These are phyloP conservation scores for Coremacera marginata DNA, from an alignment of 2,888 invertebrate species.

Conservation along the genomic window DNA sequence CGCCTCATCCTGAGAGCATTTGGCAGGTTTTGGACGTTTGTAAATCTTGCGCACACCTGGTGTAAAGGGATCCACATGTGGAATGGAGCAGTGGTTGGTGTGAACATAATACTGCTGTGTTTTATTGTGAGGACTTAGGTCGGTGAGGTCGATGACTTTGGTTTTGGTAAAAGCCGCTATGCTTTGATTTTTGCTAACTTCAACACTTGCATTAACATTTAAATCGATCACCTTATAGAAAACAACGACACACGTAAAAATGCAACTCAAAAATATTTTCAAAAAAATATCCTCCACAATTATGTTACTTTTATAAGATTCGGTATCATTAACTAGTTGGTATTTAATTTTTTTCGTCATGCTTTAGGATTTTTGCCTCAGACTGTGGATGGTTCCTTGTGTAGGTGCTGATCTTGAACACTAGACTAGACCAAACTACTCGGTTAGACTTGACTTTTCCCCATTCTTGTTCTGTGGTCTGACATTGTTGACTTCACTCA, in stretches of 20 bases:
- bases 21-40: slow-evolving; percentile 70
- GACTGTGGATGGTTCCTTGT: too few species aligned
- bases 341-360: slow-evolving; percentile 1
- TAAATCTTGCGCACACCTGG: slow-evolving; percentile 70
- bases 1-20: slow-evolving; percentile 68
- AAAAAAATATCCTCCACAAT: not conserved
- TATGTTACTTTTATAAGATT: not conserved
- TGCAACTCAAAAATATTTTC: not conserved
- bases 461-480: too few species aligned
- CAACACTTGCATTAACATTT: not conserved
- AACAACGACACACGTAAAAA: not conserved
- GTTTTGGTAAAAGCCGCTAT: too few species aligned
- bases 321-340: not conserved
- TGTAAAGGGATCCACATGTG: slow-evolving; percentile 73
- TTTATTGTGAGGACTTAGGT: not conserved
- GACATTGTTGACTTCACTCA: too few species aligned
- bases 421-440: too few species aligned
- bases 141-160: not conserved
- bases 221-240: not conserved
- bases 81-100: slow-evolving; percentile 75
- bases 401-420: too few species aligned
- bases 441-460: too few species aligned
- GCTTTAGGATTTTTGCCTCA: too few species aligned
- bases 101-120: slow-evolving; percentile 61
- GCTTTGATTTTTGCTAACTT: not conserved